Base-by-base conservation (phyloP, 2,888 invertebrate genomes). In the Drosophila rubida region DNA sequence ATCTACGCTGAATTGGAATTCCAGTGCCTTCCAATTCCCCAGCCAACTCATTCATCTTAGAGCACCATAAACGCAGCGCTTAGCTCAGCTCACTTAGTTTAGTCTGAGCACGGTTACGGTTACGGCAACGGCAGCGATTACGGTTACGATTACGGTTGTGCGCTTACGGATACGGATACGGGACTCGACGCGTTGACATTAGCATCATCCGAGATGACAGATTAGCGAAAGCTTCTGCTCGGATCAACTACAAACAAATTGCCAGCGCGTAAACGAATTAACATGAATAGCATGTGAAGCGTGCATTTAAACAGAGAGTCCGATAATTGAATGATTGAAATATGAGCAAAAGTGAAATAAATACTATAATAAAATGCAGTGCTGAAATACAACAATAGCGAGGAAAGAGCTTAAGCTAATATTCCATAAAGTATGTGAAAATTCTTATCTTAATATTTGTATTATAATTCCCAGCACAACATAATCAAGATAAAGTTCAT, bases 401-500 rank as follows among this genome's bases (percentile, higher is more conserved):
- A n/a, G 6, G 6, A 1, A 25, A 25, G 19, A 13, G 2, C 13
- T 16, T 14, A 27, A 4, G 22, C 14, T 23, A 14, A 19, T 25
- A 50, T 16, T 27, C 51, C 48, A 37, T 27, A 13, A 62, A 49
- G 9, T 48, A 19, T 27, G 25, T 35, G 32, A 13, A 49, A 35
- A 49, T 13, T 19, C 19, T 19, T 13, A 46, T 37, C 25, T 19
- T 4, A 45, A 44, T 23, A 30, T 42, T 27, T 49, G 35, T 32
- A 50, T 55, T 51, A 37, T 55, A 35, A 69, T 53, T 59, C 66
- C 60, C 80, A 69, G 78, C 66, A 65, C 57, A 74, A 50, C 69
- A 66, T 73, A 87, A 87, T 87, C 79, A 85, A 89, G 68, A 87
- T 83, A 75, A 83, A 86, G 75, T 83, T 86, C 87, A 82, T 78